phyloP scores from a whole-genome alignment of 2,888 invertebrate genomes.

The Chymomyza caudatula region DNA sequence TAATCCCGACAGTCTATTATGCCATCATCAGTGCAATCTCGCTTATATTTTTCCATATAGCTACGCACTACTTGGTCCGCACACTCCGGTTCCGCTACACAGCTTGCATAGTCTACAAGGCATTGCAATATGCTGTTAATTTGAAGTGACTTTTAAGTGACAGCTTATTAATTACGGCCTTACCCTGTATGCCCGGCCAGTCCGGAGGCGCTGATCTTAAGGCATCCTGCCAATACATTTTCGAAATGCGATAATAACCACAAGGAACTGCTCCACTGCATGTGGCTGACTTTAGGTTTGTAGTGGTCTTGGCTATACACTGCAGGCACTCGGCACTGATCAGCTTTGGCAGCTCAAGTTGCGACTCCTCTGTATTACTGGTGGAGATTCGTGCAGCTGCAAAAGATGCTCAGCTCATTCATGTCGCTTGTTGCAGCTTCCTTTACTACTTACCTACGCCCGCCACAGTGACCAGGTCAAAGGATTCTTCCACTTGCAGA shows the following conservation, averaged over 20 bases:
- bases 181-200: background rate
- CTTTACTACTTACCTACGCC: conserved; percentile 43
- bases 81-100: conserved; percentile 61
- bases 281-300: conserved; percentile 33
- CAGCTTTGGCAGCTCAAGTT: background rate
- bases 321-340: conserved; percentile 54
- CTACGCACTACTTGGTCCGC: conserved; percentile 50
- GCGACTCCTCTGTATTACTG: background rate
- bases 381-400: conserved; percentile 26
- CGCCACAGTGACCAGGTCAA: conserved; percentile 19
- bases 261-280: conserved; percentile 43
- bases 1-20: conserved; percentile 68
- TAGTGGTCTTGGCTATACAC: conserved; percentile 63
- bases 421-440: conserved; percentile 21
- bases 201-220: background rate
- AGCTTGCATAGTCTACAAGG: conserved; percentile 59
- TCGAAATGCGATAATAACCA: conserved; percentile 66
- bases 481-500: background rate
- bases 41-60: conserved; percentile 47
- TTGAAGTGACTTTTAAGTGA: background rate
- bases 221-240: conserved; percentile 67
- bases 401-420: conserved; percentile 13
- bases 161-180: background rate
- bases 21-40: conserved; percentile 70
- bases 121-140: background rate